phyloP scores from a whole-genome alignment of 2,888 invertebrate genomes.

The Pseudolycoriella hygida region DNA sequence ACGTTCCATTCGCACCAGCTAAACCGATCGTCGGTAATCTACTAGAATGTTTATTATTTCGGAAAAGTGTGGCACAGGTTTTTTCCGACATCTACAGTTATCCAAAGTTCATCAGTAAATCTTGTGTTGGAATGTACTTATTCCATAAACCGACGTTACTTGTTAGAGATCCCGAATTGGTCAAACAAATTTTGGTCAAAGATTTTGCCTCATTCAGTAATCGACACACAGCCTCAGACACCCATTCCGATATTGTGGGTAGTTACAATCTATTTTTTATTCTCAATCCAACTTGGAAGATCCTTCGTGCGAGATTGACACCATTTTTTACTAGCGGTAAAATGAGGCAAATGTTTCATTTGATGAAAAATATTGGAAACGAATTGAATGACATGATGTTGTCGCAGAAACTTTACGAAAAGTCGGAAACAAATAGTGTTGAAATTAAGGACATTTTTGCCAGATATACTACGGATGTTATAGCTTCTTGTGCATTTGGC shows the following conservation, averaged over 20 bases:
- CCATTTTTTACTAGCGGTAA: conserved; percentile 30
- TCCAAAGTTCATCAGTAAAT: conserved; percentile 15
- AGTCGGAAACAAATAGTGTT: conserved; percentile 11
- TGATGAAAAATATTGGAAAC: conserved; percentile 20
- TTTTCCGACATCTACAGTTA: conserved; percentile 24
- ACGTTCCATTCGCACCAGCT: conserved; percentile 24
- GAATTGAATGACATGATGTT: conserved; percentile 1
- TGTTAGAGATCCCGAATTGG: conserved; percentile 27
- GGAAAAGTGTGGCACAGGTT: conserved; percentile 20
- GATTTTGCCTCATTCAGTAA: conserved; percentile 30
- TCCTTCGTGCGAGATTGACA: conserved; percentile 26
- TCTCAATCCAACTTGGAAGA: conserved; percentile 28
- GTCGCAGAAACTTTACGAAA: neutral
- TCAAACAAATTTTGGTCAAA: conserved; percentile 29
- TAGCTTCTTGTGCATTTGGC: conserved; percentile 24
- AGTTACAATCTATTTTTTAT: conserved; percentile 28
- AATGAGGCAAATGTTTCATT: conserved; percentile 25
- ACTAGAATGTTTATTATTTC: conserved; percentile 17
- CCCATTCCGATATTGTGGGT: conserved; percentile 23
- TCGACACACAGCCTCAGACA: conserved; percentile 11
- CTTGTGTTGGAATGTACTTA: conserved; percentile 25
- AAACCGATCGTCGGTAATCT: conserved; percentile 29
- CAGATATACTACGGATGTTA: conserved; percentile 27
- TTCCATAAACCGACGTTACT: conserved; percentile 30
- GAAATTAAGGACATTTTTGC: conserved; percentile 22